Evolutionary conservation across 2,797 vertebrate species (phyloP).

Genomic region (Alauda arvensis): DNA sequence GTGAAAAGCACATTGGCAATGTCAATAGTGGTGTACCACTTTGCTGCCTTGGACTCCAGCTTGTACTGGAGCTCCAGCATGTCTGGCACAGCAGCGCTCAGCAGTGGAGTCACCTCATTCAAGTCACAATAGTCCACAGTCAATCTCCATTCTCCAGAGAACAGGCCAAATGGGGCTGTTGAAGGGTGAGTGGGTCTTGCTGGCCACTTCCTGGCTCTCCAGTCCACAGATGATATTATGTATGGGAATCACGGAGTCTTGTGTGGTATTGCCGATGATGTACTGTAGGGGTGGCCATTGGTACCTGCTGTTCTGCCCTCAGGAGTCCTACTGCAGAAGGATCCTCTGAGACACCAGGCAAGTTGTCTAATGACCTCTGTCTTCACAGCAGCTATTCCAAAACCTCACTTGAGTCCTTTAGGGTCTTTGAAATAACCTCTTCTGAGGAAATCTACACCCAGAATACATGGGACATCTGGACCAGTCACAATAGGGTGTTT

Average conservation of each 20-base stretch:
- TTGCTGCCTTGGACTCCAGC: neutral
- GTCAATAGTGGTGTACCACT: neutral
- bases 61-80: neutral
- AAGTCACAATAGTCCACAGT: neutral
- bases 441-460: neutral
- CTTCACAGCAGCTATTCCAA: neutral
- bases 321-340: neutral
- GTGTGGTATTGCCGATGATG: neutral
- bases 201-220: neutral
- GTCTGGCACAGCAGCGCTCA: rapidly evolving
- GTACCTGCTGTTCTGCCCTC: neutral
- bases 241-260: neutral
- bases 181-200: neutral
- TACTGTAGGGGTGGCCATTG: neutral
- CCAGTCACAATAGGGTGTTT: neutral
- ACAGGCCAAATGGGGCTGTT: neutral
- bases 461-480: neutral
- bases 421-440: neutral
- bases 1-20: neutral
- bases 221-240: neutral
- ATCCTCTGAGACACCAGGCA: neutral
- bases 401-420: neutral
- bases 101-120: neutral
- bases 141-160: neutral
- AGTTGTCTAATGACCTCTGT: neutral